A percentile compares a stretch with the other conserved stretches of the same genome.
Conservation (phyloP, 2,113 vertebrate species). For the Rhadina sibilatrix region DNA sequence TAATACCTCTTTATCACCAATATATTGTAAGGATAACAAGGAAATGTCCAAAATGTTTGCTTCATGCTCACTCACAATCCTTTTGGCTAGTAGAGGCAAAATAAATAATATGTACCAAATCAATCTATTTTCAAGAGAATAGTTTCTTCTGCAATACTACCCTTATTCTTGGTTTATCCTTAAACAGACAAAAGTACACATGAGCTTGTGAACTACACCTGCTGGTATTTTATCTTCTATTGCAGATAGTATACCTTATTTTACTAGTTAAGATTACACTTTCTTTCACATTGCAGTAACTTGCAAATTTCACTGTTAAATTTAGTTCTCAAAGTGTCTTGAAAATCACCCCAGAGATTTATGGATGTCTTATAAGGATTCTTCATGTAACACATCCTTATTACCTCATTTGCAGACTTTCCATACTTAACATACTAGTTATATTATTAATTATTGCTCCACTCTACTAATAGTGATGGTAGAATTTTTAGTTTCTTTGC, state of each 20-base stretch:
- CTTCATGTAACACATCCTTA: background rate
- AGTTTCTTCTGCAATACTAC: background rate
- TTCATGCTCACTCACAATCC: background rate
- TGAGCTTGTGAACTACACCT: background rate
- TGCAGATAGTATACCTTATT: background rate
- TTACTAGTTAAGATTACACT: background rate
- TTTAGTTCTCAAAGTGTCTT: background rate
- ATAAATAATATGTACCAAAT: background rate
- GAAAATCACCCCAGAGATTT: background rate
- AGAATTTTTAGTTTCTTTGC: background rate
- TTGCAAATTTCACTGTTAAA: background rate
- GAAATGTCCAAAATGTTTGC: background rate
- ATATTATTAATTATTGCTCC: background rate
- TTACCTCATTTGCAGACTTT: background rate
- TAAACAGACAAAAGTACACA: background rate
- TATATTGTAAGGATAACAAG: background rate
- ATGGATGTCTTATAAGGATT: background rate
- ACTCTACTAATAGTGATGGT: background rate
- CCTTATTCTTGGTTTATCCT: background rate
- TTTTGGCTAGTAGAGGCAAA: background rate
- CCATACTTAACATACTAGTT: background rate
- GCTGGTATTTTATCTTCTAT: background rate
- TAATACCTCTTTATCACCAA: background rate
- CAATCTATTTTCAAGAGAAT: background rate
- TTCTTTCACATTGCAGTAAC: background rate